Percentiles rank a stretch among this genome's conserved stretches.
These are phyloP conservation scores for Trichopoda pennipes DNA, from an alignment of 2,888 invertebrate genomes.

Conservation along the genomic window DNA sequence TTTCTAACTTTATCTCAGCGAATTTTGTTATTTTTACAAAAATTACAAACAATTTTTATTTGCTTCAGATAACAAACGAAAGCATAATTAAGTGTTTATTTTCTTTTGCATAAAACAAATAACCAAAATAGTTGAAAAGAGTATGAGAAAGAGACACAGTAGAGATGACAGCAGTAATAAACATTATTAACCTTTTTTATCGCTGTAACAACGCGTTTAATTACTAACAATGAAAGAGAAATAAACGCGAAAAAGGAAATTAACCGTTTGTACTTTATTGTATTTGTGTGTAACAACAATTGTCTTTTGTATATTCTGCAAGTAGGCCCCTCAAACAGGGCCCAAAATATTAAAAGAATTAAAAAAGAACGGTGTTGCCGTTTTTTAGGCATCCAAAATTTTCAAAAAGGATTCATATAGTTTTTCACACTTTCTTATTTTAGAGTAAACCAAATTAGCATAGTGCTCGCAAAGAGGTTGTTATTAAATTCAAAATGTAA, in stretches of 20 bases:
- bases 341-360: neutral
- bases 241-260: neutral
- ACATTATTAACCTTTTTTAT: conserved; percentile 59
- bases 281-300: neutral
- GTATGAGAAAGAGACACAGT: conserved; percentile 25
- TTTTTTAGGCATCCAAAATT: no score
- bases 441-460: no score
- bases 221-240: conserved; percentile 12
- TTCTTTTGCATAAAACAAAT: conserved; percentile 17
- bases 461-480: no score
- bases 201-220: conserved; percentile 7
- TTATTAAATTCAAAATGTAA: no score
- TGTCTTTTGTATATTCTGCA: neutral
- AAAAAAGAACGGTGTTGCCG: no score
- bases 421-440: no score
- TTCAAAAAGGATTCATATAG: no score
- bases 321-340: neutral
- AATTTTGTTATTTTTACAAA: conserved; percentile 36
- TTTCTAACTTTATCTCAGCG: conserved; percentile 34
- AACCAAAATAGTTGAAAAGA: neutral
- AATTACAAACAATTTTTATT: conserved; percentile 48
- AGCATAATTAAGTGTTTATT: conserved; percentile 62
- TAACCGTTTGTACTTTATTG: neutral
- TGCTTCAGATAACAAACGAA: conserved; percentile 54
- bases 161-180: conserved; percentile 57